phyloP scores from a whole-genome alignment of 2,888 invertebrate species.

The Scaptomyza tumidula region DNA sequence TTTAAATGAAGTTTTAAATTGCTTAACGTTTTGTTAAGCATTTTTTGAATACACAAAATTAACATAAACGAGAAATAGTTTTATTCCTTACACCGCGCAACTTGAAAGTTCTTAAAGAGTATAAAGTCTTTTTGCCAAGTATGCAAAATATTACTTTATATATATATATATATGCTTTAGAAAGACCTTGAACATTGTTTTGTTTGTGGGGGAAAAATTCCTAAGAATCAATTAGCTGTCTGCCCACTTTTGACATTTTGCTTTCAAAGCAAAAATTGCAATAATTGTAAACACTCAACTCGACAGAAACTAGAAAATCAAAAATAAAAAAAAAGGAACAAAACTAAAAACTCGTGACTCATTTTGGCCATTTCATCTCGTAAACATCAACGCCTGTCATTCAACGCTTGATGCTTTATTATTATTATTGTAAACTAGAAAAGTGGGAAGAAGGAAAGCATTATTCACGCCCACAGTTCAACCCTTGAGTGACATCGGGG shows the following conservation, averaged over 20 bases:
- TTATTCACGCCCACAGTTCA: background rate
- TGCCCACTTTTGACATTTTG: constrained; percentile 38
- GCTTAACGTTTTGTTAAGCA: no score
- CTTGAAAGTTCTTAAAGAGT: no score
- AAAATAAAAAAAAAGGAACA: no score
- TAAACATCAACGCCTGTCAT: constrained; percentile 27
- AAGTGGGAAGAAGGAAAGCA: background rate
- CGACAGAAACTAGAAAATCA: background rate
- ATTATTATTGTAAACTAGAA: constrained; percentile 31
- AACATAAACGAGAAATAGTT: no score
- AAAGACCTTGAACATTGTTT: constrained; percentile 1
- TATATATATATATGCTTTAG: background rate
- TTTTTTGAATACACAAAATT: no score
- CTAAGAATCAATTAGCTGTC: constrained; percentile 32
- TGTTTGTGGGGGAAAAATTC: background rate
- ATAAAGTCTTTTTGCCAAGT: no score
- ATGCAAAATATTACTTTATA: background rate
- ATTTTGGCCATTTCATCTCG: constrained; percentile 6
- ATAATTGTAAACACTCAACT: constrained; percentile 26
- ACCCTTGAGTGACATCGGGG: constrained; percentile 25
- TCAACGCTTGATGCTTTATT: constrained; percentile 15
- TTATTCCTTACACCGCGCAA: no score
- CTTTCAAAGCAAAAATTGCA: constrained; percentile 11
- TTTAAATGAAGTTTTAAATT: background rate
- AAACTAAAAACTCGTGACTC: constrained; percentile 31